A percentile compares a stretch with the other conserved stretches of the same genome.
These are phyloP conservation scores for Notospermus geniculatus DNA, from an alignment of 1,140 invertebrate species.

Conservation along the genomic window DNA sequence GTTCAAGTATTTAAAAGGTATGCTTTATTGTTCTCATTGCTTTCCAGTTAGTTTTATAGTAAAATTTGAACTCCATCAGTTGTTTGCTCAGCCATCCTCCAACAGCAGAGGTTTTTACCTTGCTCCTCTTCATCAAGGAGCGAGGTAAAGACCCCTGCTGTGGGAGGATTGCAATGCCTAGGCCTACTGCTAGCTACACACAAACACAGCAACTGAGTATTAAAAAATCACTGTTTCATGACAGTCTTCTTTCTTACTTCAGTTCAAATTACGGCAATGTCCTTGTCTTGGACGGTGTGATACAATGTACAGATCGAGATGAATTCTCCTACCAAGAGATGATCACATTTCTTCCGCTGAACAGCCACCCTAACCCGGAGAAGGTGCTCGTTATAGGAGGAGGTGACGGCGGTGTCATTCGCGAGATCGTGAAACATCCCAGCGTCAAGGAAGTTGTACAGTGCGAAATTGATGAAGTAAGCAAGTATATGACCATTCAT, in stretches of 20 bases:
- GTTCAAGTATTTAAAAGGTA: conserved; percentile 87
- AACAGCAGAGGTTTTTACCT: too few relatives aligned
- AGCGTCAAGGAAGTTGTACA: conserved; percentile 80
- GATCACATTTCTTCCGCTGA: conserved; percentile 91
- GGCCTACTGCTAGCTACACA: neutral
- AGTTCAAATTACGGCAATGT: conserved; percentile 85
- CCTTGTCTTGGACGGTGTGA: conserved; percentile 91
- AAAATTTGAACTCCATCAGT: neutral
- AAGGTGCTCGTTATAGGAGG: conserved; percentile 95
- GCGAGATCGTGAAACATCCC: conserved; percentile 93
- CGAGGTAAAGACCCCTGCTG: too few relatives aligned
- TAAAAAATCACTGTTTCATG: neutral
- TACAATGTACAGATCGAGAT: conserved; percentile 94
- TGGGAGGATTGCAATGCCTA: neutral
- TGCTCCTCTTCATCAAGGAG: too few relatives aligned
- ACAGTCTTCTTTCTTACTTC: conserved; percentile 22
- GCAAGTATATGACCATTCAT: conserved; percentile 7
- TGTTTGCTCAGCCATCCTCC: conserved; percentile 1
- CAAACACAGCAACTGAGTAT: neutral
- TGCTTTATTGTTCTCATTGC: neutral
- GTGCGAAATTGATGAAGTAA: conserved; percentile 88
- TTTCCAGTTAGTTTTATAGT: neutral
- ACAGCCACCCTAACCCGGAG: conserved; percentile 85
- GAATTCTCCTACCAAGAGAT: conserved; percentile 99
- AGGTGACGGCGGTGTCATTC: conserved; percentile 92